These are phyloP conservation scores for Lasioglossum figueresi DNA, from an alignment of 2,888 invertebrate genomes.

Conservation along the genomic window DNA sequence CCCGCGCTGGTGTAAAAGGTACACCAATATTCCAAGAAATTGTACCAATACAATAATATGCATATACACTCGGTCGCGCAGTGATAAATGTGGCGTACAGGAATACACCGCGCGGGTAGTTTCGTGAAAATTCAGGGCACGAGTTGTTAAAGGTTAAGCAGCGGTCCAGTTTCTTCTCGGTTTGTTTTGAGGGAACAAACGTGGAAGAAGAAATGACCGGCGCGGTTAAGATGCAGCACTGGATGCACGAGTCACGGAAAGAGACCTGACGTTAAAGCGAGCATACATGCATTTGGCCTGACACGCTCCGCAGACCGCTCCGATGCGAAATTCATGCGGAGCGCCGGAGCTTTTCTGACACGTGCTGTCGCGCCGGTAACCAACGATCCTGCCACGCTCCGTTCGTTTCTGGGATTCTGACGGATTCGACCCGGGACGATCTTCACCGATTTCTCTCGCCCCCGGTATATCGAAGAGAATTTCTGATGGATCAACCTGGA, in stretches of 20 bases:
- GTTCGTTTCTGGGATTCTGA: conserved; percentile 4
- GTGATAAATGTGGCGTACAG: no score
- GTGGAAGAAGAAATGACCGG: conserved; percentile 14
- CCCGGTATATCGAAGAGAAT: neutral
- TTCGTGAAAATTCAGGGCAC: no score
- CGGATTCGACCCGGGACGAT: conserved; percentile 6
- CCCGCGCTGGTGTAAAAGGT: no score
- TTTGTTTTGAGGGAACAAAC: neutral
- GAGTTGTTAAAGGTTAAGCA: no score
- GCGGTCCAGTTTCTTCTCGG: neutral
- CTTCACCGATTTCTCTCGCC: neutral
- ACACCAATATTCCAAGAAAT: no score
- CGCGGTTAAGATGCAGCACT: neutral
- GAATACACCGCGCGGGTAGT: no score
- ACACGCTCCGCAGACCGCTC: conserved; percentile 3
- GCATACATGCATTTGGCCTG: conserved; percentile 42
- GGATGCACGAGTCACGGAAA: conserved; percentile 28
- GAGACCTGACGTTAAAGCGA: conserved; percentile 46
- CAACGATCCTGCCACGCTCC: neutral
- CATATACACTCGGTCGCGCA: no score
- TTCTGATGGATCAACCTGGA: neutral
- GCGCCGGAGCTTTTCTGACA: conserved; percentile 13
- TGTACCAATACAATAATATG: no score
- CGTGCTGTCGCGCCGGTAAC: conserved; percentile 13
- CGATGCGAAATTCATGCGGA: conserved; percentile 43